Base-by-base conservation (phyloP, 2,113 vertebrate genomes). In the Lophotis ruficrista region DNA sequence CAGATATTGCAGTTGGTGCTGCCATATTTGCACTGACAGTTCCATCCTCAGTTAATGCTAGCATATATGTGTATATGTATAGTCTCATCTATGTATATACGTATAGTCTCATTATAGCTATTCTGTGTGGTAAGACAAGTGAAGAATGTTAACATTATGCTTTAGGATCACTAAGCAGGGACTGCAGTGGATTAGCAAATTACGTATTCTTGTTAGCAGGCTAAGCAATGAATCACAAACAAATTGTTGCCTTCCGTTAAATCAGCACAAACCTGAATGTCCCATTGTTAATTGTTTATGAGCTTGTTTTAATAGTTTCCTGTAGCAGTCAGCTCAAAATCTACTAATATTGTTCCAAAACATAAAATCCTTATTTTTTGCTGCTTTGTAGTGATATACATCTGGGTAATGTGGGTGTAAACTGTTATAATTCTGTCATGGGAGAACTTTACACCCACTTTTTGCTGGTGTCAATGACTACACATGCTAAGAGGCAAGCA, bases 201-300 rank as follows among this genome's bases (percentile, higher is more conserved):
- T 45, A 69, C 45, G 13, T 71, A 33, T 89, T 94, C 86, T 75
- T 71, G 9, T 62, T 95, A 71, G 77, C 23, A 89, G 38, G 53
- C 78, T 47, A 82, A 87, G 61, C 31, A 75, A 41, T 69, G 70
- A 85, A 72, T 82, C 75, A 79, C 45, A 53, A 92, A 58, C 30
- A 75, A 87, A 93, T 83, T 68, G 65, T 60, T 95, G 38, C 65
- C 38, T 84, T 90, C 77, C 94, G 90, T 58, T 80, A 83, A 87
- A 94, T 89, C 81, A 87, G 89, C 56, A 84, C 61, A 92, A 96
- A 93, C 62, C 48, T 50, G 57, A 87, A 69, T 53, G 24, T 83
- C 69, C 65, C 33, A 16, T 27, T 82, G 72, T 79, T 96, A 93
- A 93, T 83, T 83, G 73, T 87, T 87, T 87, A 68, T 41, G 70